phyloP scores from a whole-genome alignment of 2,113 vertebrate species.

The Microtus ochrogaster region DNA sequence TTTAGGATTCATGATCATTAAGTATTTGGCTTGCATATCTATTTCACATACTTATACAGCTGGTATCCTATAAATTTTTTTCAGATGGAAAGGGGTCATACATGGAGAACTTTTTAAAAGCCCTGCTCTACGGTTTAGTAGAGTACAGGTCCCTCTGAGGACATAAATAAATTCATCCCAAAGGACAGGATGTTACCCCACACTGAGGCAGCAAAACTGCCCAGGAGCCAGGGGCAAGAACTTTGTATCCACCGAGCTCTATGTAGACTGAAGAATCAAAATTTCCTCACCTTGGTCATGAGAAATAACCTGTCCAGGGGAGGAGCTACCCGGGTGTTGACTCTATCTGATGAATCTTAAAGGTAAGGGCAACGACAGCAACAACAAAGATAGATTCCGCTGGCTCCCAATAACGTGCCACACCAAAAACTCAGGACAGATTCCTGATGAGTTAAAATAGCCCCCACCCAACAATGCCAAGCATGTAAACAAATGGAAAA shows the following conservation, averaged over 20 bases:
- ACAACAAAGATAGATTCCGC: background rate
- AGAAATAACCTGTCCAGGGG: background rate
- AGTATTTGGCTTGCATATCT: background rate
- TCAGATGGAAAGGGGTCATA: background rate
- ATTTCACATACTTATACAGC: background rate
- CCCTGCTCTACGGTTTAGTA: background rate
- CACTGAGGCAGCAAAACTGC: background rate
- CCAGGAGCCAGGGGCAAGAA: background rate
- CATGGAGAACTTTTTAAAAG: background rate
- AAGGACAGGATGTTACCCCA: background rate
- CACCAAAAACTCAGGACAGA: background rate
- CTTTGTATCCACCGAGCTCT: background rate
- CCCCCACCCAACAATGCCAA: background rate
- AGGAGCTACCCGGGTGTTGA: accelerated
- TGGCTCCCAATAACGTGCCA: background rate
- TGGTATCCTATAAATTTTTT: background rate
- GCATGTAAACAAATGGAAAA: background rate
- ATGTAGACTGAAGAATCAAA: background rate
- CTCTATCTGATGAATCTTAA: background rate
- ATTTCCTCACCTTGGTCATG: background rate
- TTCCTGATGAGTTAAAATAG: background rate
- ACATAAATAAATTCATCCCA: background rate
- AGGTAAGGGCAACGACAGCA: too few relatives aligned
- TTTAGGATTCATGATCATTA: background rate
- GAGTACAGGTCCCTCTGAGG: background rate